Base-by-base conservation (phyloP, 64 coral and sea anemone genomes). In the Porites lutea region DNA sequence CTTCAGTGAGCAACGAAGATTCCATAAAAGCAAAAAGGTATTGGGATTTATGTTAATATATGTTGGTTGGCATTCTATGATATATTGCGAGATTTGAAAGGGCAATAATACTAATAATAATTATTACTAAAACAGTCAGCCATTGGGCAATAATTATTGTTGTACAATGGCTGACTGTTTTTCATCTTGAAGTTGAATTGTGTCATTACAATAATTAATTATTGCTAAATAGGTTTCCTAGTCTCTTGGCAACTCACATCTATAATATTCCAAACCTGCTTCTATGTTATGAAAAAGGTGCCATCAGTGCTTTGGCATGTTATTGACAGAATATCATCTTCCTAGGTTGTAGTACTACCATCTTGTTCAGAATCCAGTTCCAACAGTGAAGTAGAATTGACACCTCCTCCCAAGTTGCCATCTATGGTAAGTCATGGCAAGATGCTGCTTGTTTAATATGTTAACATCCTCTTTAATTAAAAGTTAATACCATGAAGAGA, bases 1-100 rank as follows among this genome's bases (percentile, higher is more conserved):
- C 73, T 89, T 78, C 59, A 89, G 53, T 59, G 87, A 89, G 46
- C 87, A 89, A 68, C 15, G 87, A 11, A 65, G 87, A 66, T 78
- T 65, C 64, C 48, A 79, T 19, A 89, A 79, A 14, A 60, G 6
- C 55, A 79, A 59, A 78, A 72, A 72, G 44, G 69, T 20, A 1
- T 43, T 72, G 21, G 44, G 20, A 37, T n/a, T 2, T 27, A 72
- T 45, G 44, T n/a, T 43, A 72, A 22, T 5, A 27, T 72, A 43
- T 10, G 23, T 72, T 72, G 23, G 8, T 21, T 72, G 69, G 69
- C 44, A 54, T 54, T 54, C 9, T 5, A 54, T 54, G 9, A 54
- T 4, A 54, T 9, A 54, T 54, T 54, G 52, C 52, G 9, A 54
- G 52, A 54, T 54, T 54, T 54, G 4, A 9, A 54, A 54, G 27